Evolutionary conservation across 1,140 invertebrate species (phyloP).

Genomic region (Heterodera carotae): DNA sequence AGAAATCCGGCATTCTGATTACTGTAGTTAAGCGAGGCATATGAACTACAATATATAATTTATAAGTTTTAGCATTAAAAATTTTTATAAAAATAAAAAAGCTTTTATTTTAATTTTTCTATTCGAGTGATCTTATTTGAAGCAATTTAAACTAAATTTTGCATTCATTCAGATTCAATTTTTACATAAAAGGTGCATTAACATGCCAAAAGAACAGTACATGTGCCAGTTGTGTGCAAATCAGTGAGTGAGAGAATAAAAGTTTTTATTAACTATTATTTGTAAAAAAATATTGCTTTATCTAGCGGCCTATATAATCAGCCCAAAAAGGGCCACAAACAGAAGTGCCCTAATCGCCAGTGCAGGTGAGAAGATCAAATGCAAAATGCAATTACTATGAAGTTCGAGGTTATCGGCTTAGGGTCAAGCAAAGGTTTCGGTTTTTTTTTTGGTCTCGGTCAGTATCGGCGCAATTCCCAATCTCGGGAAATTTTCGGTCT

Average conservation of each 20-base stretch:
- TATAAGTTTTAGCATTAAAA: neutral
- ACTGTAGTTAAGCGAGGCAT: neutral
- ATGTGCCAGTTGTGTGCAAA: constrained; percentile 64
- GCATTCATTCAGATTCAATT: too few species aligned
- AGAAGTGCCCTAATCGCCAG: constrained; percentile 56
- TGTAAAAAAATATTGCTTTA: neutral
- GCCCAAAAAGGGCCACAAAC: constrained; percentile 62
- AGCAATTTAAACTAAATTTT: too few species aligned
- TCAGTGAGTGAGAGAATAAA: constrained; percentile 43
- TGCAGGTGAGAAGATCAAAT: constrained; percentile 46
- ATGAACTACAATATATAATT: neutral
- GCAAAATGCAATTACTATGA: neutral
- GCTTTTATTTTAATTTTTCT: neutral
- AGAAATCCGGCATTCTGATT: neutral
- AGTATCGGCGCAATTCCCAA: too few species aligned
- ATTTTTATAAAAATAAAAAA: neutral
- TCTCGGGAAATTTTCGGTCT: too few species aligned
- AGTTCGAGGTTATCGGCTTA: too few species aligned
- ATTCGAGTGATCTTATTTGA: too few species aligned
- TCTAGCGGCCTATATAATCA: constrained; percentile 55
- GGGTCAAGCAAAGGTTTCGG: too few species aligned
- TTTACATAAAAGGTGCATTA: neutral
- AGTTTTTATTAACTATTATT: neutral
- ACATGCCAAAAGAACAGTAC: constrained; percentile 61
- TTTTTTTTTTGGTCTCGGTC: too few species aligned